Evolutionary conservation across 2,888 invertebrate species (phyloP).

Genomic region (Apodemia duryi): DNA sequence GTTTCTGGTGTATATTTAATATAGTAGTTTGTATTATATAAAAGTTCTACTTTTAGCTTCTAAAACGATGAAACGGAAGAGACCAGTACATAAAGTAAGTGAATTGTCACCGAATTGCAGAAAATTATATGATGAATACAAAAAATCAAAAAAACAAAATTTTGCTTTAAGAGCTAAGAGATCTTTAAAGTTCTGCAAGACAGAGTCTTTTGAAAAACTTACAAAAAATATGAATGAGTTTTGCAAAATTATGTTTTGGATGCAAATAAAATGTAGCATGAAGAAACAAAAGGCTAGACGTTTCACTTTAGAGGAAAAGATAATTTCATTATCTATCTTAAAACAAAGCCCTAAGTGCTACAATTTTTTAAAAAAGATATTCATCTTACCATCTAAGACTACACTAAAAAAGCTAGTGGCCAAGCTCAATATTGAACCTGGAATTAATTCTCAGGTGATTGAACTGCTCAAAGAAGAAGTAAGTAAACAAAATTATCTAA

Average conservation of each 20-base stretch:
- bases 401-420: constrained; percentile 12
- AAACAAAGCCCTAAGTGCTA: constrained; percentile 20
- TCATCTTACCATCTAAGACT: constrained; percentile 13
- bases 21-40: not conserved
- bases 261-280: constrained; percentile 16
- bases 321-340: constrained; percentile 12
- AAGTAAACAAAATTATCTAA: not conserved
- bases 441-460: constrained; percentile 16
- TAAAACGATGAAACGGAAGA: not conserved
- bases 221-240: constrained; percentile 20
- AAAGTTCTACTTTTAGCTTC: not conserved
- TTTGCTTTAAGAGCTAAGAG: constrained; percentile 18
- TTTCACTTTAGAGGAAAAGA: constrained; percentile 18
- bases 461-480: constrained; percentile 10
- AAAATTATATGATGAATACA: constrained; percentile 20
- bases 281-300: constrained; percentile 12
- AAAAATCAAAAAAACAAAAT: constrained; percentile 12
- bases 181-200: constrained; percentile 16
- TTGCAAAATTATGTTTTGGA: constrained; percentile 21
- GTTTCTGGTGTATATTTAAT: not conserved
- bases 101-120: constrained; percentile 19
- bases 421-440: constrained; percentile 9
- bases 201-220: constrained; percentile 19
- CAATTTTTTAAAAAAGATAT: constrained; percentile 17
- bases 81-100: not conserved